Percentiles rank a stretch among this genome's conserved stretches.
These are phyloP conservation scores for Ornithorhynchus anatinus DNA, from an alignment of 2,113 vertebrate species.

Conservation along the genomic window DNA sequence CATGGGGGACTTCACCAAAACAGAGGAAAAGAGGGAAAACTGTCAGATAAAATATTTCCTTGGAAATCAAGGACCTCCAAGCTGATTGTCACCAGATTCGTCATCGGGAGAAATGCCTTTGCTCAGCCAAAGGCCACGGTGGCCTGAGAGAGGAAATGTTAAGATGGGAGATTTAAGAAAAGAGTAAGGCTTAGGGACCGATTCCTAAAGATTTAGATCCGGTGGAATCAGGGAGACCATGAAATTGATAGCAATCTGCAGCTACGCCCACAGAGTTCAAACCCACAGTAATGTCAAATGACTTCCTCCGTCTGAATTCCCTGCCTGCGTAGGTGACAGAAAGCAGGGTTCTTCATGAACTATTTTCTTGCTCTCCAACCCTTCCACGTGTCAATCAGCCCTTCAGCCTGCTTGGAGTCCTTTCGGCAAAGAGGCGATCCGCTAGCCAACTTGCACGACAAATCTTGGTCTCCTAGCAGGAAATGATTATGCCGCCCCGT, in stretches of 20 bases:
- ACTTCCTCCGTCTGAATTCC: background rate
- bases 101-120: too few species aligned
- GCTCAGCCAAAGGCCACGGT: fast-evolving
- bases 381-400: background rate
- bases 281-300: background rate
- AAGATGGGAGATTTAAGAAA: fast-evolving
- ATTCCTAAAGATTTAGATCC: background rate
- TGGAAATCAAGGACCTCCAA: background rate
- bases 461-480: background rate
- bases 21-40: too few species aligned
- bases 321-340: background rate
- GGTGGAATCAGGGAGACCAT: background rate
- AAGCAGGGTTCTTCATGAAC: background rate
- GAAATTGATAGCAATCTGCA: background rate
- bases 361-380: background rate
- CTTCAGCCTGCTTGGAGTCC: background rate
- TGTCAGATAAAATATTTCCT: background rate
- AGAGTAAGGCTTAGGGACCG: fast-evolving
- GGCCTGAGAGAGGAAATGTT: fast-evolving
- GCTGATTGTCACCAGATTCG: fast-evolving
- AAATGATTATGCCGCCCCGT: background rate
- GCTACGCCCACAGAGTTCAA: too few species aligned
- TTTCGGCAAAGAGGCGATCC: too few species aligned
- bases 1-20: too few species aligned
- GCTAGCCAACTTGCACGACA: background rate